A percentile compares a stretch with the other conserved stretches of the same genome.
Conservation (phyloP, 2,888 invertebrate species). For the Malacosoma neustria region DNA sequence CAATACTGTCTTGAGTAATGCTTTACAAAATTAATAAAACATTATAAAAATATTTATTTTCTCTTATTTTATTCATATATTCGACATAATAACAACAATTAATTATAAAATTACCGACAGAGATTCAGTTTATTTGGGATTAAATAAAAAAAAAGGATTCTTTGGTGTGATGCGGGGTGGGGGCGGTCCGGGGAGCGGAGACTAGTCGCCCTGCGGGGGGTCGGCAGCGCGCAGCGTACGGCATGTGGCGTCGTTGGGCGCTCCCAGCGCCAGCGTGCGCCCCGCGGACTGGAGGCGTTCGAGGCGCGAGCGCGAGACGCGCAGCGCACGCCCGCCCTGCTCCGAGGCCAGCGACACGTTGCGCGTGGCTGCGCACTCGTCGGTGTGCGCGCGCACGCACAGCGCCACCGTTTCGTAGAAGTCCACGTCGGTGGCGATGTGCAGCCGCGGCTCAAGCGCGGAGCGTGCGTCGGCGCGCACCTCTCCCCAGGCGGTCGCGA, state of each 20-base stretch:
- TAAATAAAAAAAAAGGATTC: background rate
- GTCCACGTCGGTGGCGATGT: slow-evolving; percentile 39
- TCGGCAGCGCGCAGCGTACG: slow-evolving; percentile 27
- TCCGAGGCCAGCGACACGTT: slow-evolving; percentile 7
- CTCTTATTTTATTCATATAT: slow-evolving; percentile 6
- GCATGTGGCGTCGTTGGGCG: slow-evolving; percentile 37
- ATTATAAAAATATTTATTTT: slow-evolving; percentile 4
- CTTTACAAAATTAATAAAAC: slow-evolving; percentile 4
- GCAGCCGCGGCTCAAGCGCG: slow-evolving; percentile 22
- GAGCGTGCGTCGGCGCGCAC: slow-evolving; percentile 13
- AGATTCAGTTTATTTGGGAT: background rate
- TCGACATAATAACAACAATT: slow-evolving; percentile 1
- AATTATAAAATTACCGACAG: background rate
- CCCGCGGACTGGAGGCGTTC: slow-evolving; percentile 11
- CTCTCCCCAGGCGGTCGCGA: slow-evolving; percentile 24
- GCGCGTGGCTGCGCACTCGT: slow-evolving; percentile 10
- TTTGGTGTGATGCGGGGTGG: slow-evolving; percentile 1
- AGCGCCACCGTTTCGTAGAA: slow-evolving; percentile 43
- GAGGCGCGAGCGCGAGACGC: slow-evolving; percentile 15
- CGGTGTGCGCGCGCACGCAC: slow-evolving; percentile 39
- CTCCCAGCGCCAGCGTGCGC: slow-evolving; percentile 35
- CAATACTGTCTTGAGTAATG: no score
- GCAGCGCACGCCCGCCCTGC: slow-evolving; percentile 7
- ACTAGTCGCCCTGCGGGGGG: slow-evolving; percentile 6
- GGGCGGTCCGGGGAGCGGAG: background rate